Base-by-base conservation (phyloP, 1,140 invertebrate species). In the Drosophila saltans region DNA sequence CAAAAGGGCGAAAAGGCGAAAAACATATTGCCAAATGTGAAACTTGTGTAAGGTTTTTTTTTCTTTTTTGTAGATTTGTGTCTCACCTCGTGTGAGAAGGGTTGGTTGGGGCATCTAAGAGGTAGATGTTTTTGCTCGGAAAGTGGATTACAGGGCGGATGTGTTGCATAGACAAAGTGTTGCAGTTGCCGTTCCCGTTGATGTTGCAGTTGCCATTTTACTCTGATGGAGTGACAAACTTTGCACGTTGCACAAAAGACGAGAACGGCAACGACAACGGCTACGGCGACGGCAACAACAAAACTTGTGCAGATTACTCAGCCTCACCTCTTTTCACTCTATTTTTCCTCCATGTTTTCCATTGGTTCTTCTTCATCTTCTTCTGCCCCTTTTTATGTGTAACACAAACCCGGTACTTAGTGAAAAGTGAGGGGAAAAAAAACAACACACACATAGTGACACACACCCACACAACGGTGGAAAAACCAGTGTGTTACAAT, bases 401-500 rank as follows among this genome's bases (percentile, higher is more conserved):
- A 88, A 88, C 72, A 83, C 83, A 83, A 88, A 70, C 69, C 80
- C 70, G 70, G 80, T 86, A 86, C 83, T 86, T 86, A 86, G 83
- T 88, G 83, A 88, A 86, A 86, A 86, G 80, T 83, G 83, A 88
- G 83, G 45, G 21, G 16, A 48, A 48, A 52, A 52, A 52, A 26
- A 8, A 2, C 16, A 16, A 52, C 7, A 52, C 7, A 26, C 1
- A 26, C 8, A 52, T 1, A 52, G n/a, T 16, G 8, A 45, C 43
- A 21, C 21, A 52, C 24, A 36, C 6, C 33, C 33, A 36, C 33
- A 36, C 33, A 45, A 45, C 16, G 45, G 45, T 52, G 21, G 21
- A 52, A 11, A 88, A 86, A 88, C 83, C 83, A 88, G 83, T 88
- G 83, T 86, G 83, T 86, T 70, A 86, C 83, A 86, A 82, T 86